Conservation (phyloP, 2,797 vertebrate genomes). For the Helarctos malayanus region DNA sequence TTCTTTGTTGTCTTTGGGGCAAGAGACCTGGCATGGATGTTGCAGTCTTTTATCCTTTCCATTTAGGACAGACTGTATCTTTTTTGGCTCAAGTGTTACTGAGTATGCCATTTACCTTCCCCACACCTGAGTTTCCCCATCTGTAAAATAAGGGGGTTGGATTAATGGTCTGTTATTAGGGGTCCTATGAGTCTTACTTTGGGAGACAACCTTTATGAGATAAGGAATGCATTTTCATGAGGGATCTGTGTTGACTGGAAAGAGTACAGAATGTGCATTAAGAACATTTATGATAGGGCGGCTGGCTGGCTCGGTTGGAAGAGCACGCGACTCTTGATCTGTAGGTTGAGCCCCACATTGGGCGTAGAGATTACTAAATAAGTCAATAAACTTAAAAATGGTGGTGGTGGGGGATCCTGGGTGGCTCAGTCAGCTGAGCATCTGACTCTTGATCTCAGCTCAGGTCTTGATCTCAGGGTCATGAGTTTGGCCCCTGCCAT, state of each 20-base stretch:
- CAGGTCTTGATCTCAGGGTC: neutral
- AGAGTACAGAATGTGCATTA: neutral
- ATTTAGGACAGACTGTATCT: neutral
- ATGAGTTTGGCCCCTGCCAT: neutral
- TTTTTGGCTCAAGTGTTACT: neutral
- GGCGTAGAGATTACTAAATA: neutral
- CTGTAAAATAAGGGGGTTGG: neutral
- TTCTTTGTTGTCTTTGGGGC: neutral
- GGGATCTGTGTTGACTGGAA: neutral
- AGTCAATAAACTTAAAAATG: neutral
- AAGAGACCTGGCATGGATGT: neutral
- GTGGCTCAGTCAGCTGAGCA: neutral
- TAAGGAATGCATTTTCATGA: conserved; percentile 11
- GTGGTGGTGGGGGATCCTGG: neutral
- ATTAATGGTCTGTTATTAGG: neutral
- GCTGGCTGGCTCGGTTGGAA: neutral
- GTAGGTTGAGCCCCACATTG: neutral
- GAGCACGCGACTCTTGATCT: neutral
- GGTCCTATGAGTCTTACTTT: neutral
- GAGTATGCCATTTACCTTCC: neutral
- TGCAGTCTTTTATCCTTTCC: neutral
- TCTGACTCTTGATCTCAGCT: neutral
- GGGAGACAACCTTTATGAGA: neutral
- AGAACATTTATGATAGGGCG: neutral
- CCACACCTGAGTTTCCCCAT: neutral